phyloP scores from a whole-genome alignment of 1,140 invertebrate species.

The Limonius californicus region DNA sequence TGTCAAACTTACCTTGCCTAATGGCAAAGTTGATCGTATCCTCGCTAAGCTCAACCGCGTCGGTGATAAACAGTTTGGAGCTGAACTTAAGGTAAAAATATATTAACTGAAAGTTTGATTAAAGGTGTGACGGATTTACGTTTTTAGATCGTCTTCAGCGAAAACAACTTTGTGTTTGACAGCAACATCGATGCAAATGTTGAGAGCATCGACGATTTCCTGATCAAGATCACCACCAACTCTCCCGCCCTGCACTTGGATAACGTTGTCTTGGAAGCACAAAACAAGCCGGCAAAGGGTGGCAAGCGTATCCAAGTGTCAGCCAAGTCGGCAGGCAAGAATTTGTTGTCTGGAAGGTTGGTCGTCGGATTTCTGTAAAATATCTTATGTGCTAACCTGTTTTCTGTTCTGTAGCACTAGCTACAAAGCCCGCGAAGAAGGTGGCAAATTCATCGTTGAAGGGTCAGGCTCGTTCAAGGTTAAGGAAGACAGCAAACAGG shows the following conservation, averaged over 20 bases:
- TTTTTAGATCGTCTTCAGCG: constrained; percentile 47
- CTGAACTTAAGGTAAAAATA: constrained; percentile 28
- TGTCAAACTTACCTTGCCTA: constrained; percentile 48
- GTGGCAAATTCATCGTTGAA: constrained; percentile 65
- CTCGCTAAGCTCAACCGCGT: constrained; percentile 52
- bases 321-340: constrained; percentile 59
- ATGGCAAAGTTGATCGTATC: constrained; percentile 51
- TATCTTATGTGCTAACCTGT: constrained; percentile 5
- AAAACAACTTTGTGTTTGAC: constrained; percentile 50
- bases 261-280: constrained; percentile 60
- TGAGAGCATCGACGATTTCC: constrained; percentile 61
- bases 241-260: constrained; percentile 62
- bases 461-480: constrained; percentile 64
- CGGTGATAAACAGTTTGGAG: constrained; percentile 54
- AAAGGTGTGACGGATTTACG: background rate
- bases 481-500: constrained; percentile 60
- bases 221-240: constrained; percentile 59
- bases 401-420: constrained; percentile 50
- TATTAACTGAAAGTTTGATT: no score
- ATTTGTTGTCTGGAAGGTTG: constrained; percentile 59
- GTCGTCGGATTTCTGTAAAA: background rate
- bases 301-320: constrained; percentile 54
- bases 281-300: constrained; percentile 56
- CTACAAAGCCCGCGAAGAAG: constrained; percentile 67
- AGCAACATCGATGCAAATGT: constrained; percentile 54